Base-by-base conservation (phyloP, 2,113 vertebrate species). In the Aegotheles bennettii region DNA sequence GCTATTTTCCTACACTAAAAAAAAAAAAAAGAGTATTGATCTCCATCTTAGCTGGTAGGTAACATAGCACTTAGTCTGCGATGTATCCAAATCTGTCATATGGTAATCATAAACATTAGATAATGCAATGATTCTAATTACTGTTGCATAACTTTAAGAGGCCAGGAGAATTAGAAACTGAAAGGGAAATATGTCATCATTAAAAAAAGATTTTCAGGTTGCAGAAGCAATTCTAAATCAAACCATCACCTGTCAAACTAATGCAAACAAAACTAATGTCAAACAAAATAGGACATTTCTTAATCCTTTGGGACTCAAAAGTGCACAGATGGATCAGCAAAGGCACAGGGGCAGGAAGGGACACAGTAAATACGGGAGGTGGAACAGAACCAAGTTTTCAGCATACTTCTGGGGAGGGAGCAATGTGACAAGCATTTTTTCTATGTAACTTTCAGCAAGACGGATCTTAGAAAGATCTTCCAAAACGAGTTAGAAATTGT, bases 41-140 rank as follows among this genome's bases (percentile, higher is more conserved):
- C 19, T 14, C 18, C 24, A 1, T 38, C 15, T 65, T 48, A 76
- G 28, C 24, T 68, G 23, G 25, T 10, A 82, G 25, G 11, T 20
- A 50, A 60, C 0, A 0, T 0, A 75, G 35, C 36, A 64, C 19
- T 60, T 51, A 21, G 6, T 11, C 17, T 65, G 26, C 53, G 21
- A 57, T 33, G 63, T 57, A 80, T 20, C 21, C 47, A 74, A 60
- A 80, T 42, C 26, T 53, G 40, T 47, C 13, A 28, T 23, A 20
- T 19, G 10, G 53, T 85, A 90, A 45, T 26, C 16, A 69, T 7
- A 78, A 77, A 51, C 16, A 48, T n/a, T 9, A 70, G 19, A 12
- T 24, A 78, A 81, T 19, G 26, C 16, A 77, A 35, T 45, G 2
- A 18, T 81, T 89, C 76, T 59, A 81, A 61, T 74, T 69, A 69